These are phyloP conservation scores for Geophilus truncorum DNA, from an alignment of 2,888 invertebrate species.

Conservation along the genomic window DNA sequence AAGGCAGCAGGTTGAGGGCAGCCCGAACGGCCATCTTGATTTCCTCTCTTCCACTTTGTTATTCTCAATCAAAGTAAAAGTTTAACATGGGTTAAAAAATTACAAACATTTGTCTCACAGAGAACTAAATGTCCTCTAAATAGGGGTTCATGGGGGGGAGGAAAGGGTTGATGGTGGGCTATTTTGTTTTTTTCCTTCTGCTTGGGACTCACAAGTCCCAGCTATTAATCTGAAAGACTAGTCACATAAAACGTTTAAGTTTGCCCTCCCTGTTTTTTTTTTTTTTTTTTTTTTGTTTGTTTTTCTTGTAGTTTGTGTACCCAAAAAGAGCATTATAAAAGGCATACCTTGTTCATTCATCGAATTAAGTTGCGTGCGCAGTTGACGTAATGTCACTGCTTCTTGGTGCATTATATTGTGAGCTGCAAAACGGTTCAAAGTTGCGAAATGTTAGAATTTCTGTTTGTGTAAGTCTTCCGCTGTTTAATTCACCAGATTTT, in stretches of 20 bases:
- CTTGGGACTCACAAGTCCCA: neutral
- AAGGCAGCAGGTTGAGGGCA: neutral
- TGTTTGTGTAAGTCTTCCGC: too few species aligned
- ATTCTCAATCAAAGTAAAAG: neutral
- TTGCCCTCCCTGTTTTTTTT: neutral
- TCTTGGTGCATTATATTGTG: slow-evolving; percentile 32
- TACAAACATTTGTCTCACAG: neutral
- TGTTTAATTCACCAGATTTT: slow-evolving; percentile 22
- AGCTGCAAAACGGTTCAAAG: neutral
- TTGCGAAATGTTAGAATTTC: too few species aligned
- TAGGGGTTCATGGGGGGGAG: neutral
- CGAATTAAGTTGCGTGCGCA: slow-evolving; percentile 28
- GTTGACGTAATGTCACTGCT: slow-evolving; percentile 22
- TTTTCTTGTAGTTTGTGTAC: too few species aligned
- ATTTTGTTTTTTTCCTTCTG: neutral
- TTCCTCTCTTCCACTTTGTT: neutral
- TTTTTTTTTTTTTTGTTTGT: neutral
- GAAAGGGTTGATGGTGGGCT: neutral
- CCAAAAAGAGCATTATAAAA: neutral
- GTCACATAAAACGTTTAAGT: neutral
- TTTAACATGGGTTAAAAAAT: too few species aligned
- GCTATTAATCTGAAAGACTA: neutral
- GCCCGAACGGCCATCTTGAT: neutral
- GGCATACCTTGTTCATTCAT: slow-evolving; percentile 31
- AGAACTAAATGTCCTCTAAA: neutral